Evolutionary conservation across 2,888 invertebrate species (phyloP).

Genomic region (Drosophila monieri): DNA sequence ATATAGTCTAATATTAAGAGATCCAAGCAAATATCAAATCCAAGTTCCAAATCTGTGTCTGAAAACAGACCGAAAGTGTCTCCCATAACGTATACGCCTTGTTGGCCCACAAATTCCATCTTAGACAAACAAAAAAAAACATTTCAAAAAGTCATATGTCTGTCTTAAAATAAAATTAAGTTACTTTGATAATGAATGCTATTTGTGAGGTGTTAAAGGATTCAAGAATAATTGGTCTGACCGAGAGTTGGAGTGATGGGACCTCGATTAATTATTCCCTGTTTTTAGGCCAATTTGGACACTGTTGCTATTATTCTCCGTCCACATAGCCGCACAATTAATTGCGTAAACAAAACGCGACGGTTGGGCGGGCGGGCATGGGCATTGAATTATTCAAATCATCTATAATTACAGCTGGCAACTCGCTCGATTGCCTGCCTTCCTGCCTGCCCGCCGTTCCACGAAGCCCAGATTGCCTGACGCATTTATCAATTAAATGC

Average conservation of each 20-base stretch:
- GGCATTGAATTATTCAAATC: conserved; percentile 76
- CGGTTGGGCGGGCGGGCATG: conserved; percentile 41
- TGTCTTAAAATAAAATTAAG: not conserved
- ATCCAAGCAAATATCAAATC: too few relatives aligned
- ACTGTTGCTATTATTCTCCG: conserved; percentile 16
- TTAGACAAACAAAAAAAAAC: not conserved
- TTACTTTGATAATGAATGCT: not conserved
- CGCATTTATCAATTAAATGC: conserved; percentile 78
- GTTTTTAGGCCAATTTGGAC: conserved; percentile 8
- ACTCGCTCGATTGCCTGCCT: conserved; percentile 38
- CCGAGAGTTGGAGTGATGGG: not conserved
- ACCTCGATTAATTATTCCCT: not conserved
- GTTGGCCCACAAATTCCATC: not conserved
- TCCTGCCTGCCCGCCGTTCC: not conserved
- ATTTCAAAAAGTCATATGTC: not conserved
- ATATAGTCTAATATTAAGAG: too few relatives aligned
- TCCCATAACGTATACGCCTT: not conserved
- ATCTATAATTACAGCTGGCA: conserved; percentile 71
- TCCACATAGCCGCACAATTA: conserved; percentile 60
- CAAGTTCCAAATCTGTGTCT: too few relatives aligned
- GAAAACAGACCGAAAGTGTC: too few relatives aligned
- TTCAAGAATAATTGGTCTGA: not conserved
- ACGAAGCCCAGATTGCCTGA: conserved; percentile 18
- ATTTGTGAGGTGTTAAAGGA: not conserved
- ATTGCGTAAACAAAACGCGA: conserved; percentile 75